Conservation (phyloP, 2,888 invertebrate species). For the Diploptera punctata region DNA sequence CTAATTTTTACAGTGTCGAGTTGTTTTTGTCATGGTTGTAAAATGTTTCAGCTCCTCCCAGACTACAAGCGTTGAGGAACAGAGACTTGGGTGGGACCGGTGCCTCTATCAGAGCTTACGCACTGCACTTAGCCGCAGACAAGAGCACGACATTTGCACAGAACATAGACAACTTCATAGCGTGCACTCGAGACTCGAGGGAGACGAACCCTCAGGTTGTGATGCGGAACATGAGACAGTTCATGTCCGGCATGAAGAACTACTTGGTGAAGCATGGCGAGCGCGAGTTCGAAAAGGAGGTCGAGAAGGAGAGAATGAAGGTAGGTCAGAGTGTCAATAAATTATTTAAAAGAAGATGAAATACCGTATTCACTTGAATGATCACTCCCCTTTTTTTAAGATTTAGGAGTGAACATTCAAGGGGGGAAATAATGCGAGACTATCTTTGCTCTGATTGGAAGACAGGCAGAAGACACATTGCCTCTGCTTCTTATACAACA, state of each 20-base stretch:
- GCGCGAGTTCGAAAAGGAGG: constrained; percentile 88
- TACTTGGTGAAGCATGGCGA: constrained; percentile 96
- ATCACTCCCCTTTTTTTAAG: too few relatives aligned
- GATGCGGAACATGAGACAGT: constrained; percentile 92
- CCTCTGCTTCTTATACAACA: too few relatives aligned
- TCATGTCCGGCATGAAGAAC: constrained; percentile 99
- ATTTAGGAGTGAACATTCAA: too few relatives aligned
- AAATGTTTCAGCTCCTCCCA: constrained; percentile 75
- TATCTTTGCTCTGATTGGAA: too few relatives aligned
- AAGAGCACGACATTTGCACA: constrained; percentile 89
- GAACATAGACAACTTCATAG: constrained; percentile 92
- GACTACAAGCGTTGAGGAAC: constrained; percentile 72
- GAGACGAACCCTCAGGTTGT: constrained; percentile 88
- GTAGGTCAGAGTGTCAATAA: too few relatives aligned
- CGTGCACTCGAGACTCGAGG: constrained; percentile 89
- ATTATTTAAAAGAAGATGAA: too few relatives aligned
- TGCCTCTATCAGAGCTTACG: constrained; percentile 77
- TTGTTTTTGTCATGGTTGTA: too few relatives aligned
- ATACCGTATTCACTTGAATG: too few relatives aligned
- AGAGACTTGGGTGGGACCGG: constrained; percentile 68
- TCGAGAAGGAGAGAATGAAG: constrained; percentile 84
- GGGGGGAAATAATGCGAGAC: too few relatives aligned
- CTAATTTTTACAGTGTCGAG: too few relatives aligned
- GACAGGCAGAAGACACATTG: too few relatives aligned
- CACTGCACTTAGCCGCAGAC: constrained; percentile 81